Percentiles rank a stretch among this genome's conserved stretches.
These are phyloP conservation scores for Tapirus indicus DNA, from an alignment of 2,797 vertebrate genomes.

Conservation along the genomic window DNA sequence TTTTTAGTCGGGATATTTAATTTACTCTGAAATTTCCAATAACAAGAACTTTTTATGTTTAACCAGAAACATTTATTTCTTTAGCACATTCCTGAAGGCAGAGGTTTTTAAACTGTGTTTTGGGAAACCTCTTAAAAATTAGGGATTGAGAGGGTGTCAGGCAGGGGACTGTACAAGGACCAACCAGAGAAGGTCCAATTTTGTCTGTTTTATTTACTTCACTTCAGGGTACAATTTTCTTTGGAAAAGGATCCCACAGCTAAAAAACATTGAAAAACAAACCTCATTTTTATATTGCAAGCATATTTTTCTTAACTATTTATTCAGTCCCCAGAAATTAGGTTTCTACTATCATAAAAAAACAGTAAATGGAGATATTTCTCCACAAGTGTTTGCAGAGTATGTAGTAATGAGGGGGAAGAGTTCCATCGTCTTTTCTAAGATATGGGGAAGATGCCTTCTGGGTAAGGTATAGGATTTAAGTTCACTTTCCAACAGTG, in stretches of 20 bases:
- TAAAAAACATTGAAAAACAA: background rate
- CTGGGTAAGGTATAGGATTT: background rate
- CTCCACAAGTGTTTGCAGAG: background rate
- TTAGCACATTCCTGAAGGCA: background rate
- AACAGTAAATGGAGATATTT: background rate
- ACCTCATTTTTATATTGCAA: background rate
- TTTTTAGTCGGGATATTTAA: background rate
- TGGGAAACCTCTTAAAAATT: background rate
- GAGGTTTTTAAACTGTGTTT: background rate
- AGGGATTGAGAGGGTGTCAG: background rate
- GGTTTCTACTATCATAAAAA: background rate
- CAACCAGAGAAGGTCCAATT: background rate
- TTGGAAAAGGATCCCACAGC: background rate
- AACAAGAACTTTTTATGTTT: background rate
- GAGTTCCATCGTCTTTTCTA: background rate
- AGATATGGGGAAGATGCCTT: background rate
- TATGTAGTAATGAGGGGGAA: rapidly evolving
- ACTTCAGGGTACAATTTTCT: background rate
- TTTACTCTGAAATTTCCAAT: constrained; percentile 24
- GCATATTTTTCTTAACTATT: background rate
- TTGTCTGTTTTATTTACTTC: background rate
- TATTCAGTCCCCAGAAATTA: background rate
- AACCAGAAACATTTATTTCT: background rate
- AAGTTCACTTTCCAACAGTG: background rate
- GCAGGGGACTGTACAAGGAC: background rate